phyloP scores from a whole-genome alignment of 2,113 vertebrate genomes.

The Indri indri region DNA sequence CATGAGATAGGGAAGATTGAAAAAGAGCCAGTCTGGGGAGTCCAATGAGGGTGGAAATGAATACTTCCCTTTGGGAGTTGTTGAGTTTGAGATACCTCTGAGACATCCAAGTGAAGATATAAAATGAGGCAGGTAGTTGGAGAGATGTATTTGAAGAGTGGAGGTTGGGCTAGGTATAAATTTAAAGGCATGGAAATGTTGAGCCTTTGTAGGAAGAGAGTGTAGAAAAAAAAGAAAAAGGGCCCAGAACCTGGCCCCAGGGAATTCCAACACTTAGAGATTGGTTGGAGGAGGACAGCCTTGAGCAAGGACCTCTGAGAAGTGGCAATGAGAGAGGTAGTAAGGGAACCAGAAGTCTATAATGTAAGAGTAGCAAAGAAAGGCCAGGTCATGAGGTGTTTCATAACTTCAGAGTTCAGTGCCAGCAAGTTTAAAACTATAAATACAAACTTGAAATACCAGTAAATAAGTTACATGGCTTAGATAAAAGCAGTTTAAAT shows the following conservation, averaged over 20 bases:
- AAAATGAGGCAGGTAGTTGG: neutral
- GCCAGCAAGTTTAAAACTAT: neutral
- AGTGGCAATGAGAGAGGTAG: neutral
- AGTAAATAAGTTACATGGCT: neutral
- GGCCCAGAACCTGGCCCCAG: neutral
- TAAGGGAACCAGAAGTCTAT: neutral
- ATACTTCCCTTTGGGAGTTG: neutral
- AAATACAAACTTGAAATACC: neutral
- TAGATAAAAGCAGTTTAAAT: neutral
- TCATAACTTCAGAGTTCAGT: neutral
- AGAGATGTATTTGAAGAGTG: neutral
- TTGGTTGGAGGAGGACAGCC: neutral
- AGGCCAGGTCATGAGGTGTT: neutral
- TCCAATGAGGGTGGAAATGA: neutral
- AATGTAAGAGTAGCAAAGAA: neutral
- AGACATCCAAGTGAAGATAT: neutral
- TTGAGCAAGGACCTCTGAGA: neutral
- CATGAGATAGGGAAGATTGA: neutral
- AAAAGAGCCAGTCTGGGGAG: neutral
- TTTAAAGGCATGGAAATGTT: neutral
- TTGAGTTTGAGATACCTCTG: neutral
- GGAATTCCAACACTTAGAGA: neutral
- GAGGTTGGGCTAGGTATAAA: neutral
- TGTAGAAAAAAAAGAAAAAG: neutral
- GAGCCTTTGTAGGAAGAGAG: neutral